These are phyloP conservation scores for Dysidea cf. avara DNA, from an alignment of 37 sponge, comb jelly and placozoan genomes.

Conservation along the genomic window DNA sequence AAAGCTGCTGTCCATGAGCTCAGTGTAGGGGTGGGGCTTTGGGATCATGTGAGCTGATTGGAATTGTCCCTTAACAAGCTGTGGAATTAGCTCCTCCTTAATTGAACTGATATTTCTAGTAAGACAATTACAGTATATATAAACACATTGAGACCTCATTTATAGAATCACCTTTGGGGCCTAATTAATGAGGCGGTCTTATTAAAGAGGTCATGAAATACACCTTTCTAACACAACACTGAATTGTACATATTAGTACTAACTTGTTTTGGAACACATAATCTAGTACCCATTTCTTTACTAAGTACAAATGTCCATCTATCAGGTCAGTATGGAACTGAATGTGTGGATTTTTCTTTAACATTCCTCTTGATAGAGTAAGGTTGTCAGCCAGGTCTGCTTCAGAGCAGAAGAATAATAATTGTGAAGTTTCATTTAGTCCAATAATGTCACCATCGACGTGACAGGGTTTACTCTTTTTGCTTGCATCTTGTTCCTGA, in stretches of 20 bases:
- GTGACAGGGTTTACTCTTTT: neutral
- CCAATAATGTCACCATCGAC: constrained; percentile 67
- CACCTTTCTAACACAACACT: neutral
- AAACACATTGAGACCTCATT: neutral
- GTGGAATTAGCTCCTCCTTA: constrained; percentile 77
- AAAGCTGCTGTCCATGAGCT: neutral
- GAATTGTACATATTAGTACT: constrained; percentile 9
- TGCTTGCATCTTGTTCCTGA: constrained; percentile 2
- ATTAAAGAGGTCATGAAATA: no score
- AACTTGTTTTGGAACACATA: constrained; percentile 60
- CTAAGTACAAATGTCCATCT: constrained; percentile 87
- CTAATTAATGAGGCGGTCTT: no score
- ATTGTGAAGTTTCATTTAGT: constrained; percentile 15
- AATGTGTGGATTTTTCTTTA: constrained; percentile 56
- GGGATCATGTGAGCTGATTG: neutral
- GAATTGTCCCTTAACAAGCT: constrained; percentile 59
- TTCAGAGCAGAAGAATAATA: constrained; percentile 61
- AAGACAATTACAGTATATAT: neutral
- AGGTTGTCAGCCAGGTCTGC: constrained; percentile 69
- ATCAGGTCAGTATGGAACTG: constrained; percentile 48
- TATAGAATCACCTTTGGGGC: no score
- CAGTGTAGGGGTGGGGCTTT: neutral
- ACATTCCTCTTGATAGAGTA: constrained; percentile 27
- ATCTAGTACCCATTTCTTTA: constrained; percentile 76
- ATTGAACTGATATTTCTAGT: constrained; percentile 49